Conservation (phyloP, 1,140 invertebrate species). For the Scaptomyza graminum region DNA sequence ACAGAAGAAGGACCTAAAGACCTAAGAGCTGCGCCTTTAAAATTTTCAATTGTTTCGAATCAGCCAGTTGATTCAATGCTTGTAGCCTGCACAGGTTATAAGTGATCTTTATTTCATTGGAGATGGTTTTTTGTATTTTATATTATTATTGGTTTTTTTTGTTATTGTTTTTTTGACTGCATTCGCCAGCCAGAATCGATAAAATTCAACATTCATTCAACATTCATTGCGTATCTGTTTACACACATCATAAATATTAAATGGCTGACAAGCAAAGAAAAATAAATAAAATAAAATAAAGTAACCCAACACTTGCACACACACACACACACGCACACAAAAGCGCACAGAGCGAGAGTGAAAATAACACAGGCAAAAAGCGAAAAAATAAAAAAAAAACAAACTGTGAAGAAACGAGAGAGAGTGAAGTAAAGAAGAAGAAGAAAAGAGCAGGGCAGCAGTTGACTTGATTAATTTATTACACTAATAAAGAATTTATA, state of each 20-base stretch:
- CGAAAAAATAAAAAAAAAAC: slow-evolving; percentile 1
- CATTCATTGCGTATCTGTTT: slow-evolving; percentile 76
- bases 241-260: slow-evolving; percentile 79
- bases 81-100: too few species aligned
- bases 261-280: slow-evolving; percentile 64
- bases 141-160: too few species aligned
- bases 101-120: slow-evolving; percentile 12
- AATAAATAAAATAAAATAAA: slow-evolving; percentile 34
- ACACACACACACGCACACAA: slow-evolving; percentile 27
- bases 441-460: slow-evolving; percentile 35
- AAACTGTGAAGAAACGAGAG: slow-evolving; percentile 2
- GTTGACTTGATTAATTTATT: slow-evolving; percentile 80
- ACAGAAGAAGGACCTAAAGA: too few species aligned
- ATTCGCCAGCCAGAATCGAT: slow-evolving; percentile 56
- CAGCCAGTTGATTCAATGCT: too few species aligned
- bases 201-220: slow-evolving; percentile 70
- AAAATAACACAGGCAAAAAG: slow-evolving; percentile 33
- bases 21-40: too few species aligned
- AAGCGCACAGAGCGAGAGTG: slow-evolving; percentile 15
- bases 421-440: slow-evolving; percentile 6
- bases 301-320: slow-evolving; percentile 28
- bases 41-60: too few species aligned
- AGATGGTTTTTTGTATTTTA: slow-evolving; percentile 41
- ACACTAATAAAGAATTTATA: slow-evolving; percentile 82
- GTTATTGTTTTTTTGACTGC: slow-evolving; percentile 10